Conservation (phyloP, 2,888 invertebrate genomes). For the Clepsis dumicolana region DNA sequence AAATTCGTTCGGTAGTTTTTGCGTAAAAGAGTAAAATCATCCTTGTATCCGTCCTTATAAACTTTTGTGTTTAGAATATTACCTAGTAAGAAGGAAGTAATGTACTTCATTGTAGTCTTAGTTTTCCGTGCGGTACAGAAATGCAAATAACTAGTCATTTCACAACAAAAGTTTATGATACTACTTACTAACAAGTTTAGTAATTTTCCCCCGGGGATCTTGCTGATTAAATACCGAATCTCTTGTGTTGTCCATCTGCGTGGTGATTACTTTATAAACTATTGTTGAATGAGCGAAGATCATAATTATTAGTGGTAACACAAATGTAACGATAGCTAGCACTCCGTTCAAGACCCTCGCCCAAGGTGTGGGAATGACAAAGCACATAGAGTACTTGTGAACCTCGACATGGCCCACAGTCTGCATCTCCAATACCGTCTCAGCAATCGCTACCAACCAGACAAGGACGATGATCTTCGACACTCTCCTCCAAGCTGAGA, state of each 20-base stretch:
- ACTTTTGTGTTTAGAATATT: no score
- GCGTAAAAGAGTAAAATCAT: no score
- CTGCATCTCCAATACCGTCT: slow-evolving; percentile 50
- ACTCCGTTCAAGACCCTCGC: slow-evolving; percentile 45
- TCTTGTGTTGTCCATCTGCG: slow-evolving; percentile 38
- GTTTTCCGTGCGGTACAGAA: no score
- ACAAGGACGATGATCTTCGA: slow-evolving; percentile 40
- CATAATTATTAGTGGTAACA: slow-evolving; percentile 52
- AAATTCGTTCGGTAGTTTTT: no score
- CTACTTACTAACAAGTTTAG: slow-evolving; percentile 1
- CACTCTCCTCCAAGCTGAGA: slow-evolving; percentile 11
- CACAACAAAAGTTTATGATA: no score
- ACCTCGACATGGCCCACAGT: slow-evolving; percentile 47
- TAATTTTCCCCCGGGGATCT: slow-evolving; percentile 9
- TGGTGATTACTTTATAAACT: slow-evolving; percentile 49
- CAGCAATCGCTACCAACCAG: slow-evolving; percentile 52
- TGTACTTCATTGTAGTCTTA: no score
- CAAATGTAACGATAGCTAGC: slow-evolving; percentile 48
- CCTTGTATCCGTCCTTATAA: no score
- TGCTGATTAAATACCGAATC: background rate
- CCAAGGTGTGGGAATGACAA: slow-evolving; percentile 35
- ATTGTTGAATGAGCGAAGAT: slow-evolving; percentile 53
- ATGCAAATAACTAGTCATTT: no score
- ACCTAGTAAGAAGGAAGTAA: no score
- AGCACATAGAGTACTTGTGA: slow-evolving; percentile 47